Percentiles rank a stretch among this genome's conserved stretches.
These are phyloP conservation scores for Hybognathus amarus DNA, from an alignment of 2,797 vertebrate genomes.

Conservation along the genomic window DNA sequence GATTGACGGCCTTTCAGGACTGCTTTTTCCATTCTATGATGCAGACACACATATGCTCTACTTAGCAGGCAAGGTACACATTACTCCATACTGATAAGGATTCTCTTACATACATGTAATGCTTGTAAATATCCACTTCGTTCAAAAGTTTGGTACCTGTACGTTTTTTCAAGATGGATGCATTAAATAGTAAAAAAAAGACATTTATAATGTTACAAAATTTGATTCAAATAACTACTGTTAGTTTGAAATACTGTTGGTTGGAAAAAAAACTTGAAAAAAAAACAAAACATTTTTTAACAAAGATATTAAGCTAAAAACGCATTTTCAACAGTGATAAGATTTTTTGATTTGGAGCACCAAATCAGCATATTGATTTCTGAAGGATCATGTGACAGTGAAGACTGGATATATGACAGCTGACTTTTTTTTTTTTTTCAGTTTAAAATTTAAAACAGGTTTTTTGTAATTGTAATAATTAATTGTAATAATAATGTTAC, in stretches of 20 bases:
- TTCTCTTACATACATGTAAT: not conserved
- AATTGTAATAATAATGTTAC: not conserved
- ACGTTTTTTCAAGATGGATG: not conserved
- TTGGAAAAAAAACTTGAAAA: no score
- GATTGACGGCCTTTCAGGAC: slow-evolving; percentile 95
- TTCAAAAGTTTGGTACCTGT: not conserved
- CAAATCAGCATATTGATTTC: not conserved
- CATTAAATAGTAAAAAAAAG: not conserved
- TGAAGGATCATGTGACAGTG: not conserved
- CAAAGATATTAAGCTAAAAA: not conserved
- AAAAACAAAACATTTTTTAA: no score
- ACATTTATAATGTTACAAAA: no score
- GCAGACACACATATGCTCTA: slow-evolving; percentile 98
- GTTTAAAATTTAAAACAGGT: not conserved
- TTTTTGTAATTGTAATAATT: no score
- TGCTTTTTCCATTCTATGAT: slow-evolving; percentile 96
- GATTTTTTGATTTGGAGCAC: not conserved
- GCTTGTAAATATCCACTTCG: not conserved
- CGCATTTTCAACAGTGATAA: not conserved
- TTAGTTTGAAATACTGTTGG: no score
- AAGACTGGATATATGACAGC: not conserved
- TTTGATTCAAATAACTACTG: no score
- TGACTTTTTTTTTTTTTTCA: no score
- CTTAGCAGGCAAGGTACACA: slow-evolving; percentile 92
- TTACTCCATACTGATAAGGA: not conserved